A percentile compares a stretch with the other conserved stretches of the same genome.
Evolutionary conservation across 2,113 vertebrate genomes (phyloP).

Genomic region (Propithecus coquereli): DNA sequence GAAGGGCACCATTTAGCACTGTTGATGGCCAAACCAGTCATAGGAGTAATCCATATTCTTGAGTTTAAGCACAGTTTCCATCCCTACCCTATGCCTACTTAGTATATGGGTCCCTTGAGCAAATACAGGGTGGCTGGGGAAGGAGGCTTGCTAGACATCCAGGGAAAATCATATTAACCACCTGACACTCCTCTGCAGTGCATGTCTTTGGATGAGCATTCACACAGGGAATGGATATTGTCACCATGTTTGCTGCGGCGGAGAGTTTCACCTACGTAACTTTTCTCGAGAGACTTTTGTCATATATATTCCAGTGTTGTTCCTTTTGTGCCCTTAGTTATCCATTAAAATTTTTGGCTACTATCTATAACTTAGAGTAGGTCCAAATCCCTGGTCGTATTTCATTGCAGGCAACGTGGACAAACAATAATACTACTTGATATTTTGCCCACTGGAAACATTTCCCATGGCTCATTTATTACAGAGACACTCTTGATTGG

Average conservation of each 20-base stretch:
- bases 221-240: neutral
- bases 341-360: neutral
- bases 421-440: neutral
- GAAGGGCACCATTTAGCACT: neutral
- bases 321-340: neutral
- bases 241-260: neutral
- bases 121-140: neutral
- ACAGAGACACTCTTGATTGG: neutral
- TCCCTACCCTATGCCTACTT: neutral
- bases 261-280: neutral
- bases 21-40: neutral
- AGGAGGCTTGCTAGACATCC: neutral
- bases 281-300: neutral
- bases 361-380: neutral
- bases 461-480: neutral
- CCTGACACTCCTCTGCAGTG: neutral
- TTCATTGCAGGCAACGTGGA: neutral
- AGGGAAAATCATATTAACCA: neutral
- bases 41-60: neutral
- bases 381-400: neutral
- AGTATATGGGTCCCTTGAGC: neutral
- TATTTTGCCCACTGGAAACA: neutral
- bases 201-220: neutral
- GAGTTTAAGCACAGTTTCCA: neutral
- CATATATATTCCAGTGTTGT: neutral